These are phyloP conservation scores for Nephrocerus scutellatus DNA, from an alignment of 2,888 invertebrate species.

Conservation along the genomic window DNA sequence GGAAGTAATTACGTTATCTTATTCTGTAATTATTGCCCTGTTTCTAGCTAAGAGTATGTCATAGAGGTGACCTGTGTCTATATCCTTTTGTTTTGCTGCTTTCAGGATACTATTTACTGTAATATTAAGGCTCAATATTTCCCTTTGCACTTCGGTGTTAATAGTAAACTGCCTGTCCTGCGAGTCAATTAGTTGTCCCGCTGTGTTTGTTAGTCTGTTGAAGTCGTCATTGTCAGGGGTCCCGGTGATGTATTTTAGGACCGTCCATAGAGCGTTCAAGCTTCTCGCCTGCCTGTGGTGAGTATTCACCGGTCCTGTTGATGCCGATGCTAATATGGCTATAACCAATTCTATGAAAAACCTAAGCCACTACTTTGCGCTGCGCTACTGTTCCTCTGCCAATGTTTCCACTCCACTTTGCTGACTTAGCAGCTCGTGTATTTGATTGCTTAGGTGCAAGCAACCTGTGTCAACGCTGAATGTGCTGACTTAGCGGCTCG, in stretches of 20 bases:
- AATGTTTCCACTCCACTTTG: too few relatives aligned
- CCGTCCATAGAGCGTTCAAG: slow-evolving; percentile 5
- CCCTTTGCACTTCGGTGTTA: slow-evolving; percentile 4
- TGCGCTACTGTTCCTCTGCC: too few relatives aligned
- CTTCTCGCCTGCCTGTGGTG: slow-evolving; percentile 5
- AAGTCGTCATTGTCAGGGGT: slow-evolving; percentile 10
- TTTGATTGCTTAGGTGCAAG: too few relatives aligned
- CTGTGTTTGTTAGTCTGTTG: slow-evolving; percentile 7
- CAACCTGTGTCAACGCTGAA: too few relatives aligned
- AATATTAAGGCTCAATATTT: slow-evolving; percentile 5
- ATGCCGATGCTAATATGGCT: too few relatives aligned
- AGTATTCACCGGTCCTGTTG: slow-evolving; percentile 4
- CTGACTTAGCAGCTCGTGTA: too few relatives aligned
- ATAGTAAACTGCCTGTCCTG: slow-evolving; percentile 10
- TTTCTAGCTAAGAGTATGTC: slow-evolving; percentile 10
- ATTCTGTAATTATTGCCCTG: slow-evolving; percentile 9
- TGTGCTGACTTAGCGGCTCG: too few relatives aligned
- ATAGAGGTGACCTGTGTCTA: slow-evolving; percentile 7
- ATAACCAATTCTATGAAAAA: too few relatives aligned
- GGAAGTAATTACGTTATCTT: slow-evolving; percentile 5
- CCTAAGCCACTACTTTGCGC: too few relatives aligned
- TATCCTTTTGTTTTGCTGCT: slow-evolving; percentile 8
- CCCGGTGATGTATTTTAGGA: slow-evolving; percentile 10
- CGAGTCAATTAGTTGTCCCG: slow-evolving; percentile 7
- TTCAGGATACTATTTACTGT: slow-evolving; percentile 8